These are phyloP conservation scores for Nudaria mundana DNA, from an alignment of 2,888 invertebrate species.

Conservation along the genomic window DNA sequence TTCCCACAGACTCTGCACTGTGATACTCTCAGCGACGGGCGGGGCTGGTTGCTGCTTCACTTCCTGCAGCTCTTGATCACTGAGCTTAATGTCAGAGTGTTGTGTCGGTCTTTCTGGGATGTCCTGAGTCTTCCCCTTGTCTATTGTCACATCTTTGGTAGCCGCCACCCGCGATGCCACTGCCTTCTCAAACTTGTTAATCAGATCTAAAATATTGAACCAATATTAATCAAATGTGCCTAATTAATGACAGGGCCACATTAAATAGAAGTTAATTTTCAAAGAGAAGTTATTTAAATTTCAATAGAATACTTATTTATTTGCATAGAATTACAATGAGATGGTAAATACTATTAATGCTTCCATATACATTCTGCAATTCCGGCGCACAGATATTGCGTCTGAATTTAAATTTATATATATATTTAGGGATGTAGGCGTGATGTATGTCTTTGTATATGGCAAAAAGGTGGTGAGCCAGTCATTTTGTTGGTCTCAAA, in stretches of 20 bases:
- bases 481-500: too few species aligned
- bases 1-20: constrained; percentile 59
- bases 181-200: constrained; percentile 58
- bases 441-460: too few species aligned
- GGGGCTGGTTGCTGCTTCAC: constrained; percentile 7
- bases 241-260: not conserved
- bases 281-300: too few species aligned
- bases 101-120: constrained; percentile 36
- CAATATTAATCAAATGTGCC: too few species aligned
- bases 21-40: constrained; percentile 50
- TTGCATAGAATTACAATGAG: too few species aligned
- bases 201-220: constrained; percentile 55
- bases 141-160: constrained; percentile 22
- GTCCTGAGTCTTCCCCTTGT: constrained; percentile 15
- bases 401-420: too few species aligned
- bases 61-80: not conserved
- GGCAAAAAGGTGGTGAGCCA: too few species aligned
- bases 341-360: too few species aligned
- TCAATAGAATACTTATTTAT: too few species aligned
- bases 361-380: too few species aligned
- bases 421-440: too few species aligned
- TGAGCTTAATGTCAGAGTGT: constrained; percentile 20
- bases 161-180: constrained; percentile 43
- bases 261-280: not conserved
- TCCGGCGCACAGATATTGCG: too few species aligned